Conservation (phyloP, 2,888 invertebrate species). For the Sarcophaga caerulescens region DNA sequence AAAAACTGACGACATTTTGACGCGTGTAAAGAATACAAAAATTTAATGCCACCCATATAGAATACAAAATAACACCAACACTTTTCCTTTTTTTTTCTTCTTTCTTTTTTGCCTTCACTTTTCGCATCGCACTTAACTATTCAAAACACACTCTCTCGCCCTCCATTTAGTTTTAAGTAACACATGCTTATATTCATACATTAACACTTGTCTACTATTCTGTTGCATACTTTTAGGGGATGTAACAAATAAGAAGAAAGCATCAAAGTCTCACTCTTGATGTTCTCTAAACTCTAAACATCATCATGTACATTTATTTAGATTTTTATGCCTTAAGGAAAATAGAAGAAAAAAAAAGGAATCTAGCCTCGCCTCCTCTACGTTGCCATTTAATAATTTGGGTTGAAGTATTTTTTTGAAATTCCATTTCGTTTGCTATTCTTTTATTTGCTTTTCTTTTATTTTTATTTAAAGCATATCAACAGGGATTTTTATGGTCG, state of each 20-base stretch:
- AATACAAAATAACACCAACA: not conserved
- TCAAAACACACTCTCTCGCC: too few relatives aligned
- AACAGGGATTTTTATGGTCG: too few relatives aligned
- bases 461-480: too few relatives aligned
- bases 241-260: not conserved
- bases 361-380: not conserved
- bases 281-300: not conserved
- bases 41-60: slow-evolving; percentile 1
- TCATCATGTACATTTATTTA: slow-evolving; percentile 19
- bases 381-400: not conserved
- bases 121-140: too few relatives aligned
- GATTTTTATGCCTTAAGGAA: slow-evolving; percentile 4
- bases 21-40: slow-evolving; percentile 54
- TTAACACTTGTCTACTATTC: not conserved
- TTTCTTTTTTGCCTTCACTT: too few relatives aligned
- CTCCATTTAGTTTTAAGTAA: slow-evolving; percentile 19
- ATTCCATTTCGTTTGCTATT: not conserved
- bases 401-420: not conserved
- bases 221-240: slow-evolving; percentile 18
- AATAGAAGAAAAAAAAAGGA: not conserved
- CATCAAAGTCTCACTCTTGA: not conserved
- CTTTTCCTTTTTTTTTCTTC: not conserved
- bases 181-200: slow-evolving; percentile 5
- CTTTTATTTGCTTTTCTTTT: too few relatives aligned
- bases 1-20: slow-evolving; percentile 60